phyloP scores from a whole-genome alignment of 2,888 invertebrate genomes.

The Rhingia campestris region DNA sequence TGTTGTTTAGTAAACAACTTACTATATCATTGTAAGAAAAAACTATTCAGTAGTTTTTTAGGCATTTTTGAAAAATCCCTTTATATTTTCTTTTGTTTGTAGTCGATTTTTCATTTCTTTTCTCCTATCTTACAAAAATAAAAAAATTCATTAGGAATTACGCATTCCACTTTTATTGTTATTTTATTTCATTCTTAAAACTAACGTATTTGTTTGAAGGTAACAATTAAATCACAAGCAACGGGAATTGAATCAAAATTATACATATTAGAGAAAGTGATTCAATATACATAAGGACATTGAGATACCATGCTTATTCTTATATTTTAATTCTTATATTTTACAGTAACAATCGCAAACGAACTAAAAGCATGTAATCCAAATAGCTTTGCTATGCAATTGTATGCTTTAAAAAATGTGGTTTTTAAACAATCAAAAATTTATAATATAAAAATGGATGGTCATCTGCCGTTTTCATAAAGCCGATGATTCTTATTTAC shows the following conservation, averaged over 20 bases:
- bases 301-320: constrained; percentile 39
- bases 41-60: no score
- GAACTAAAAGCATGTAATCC: background rate
- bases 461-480: background rate
- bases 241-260: constrained; percentile 18
- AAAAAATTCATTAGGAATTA: background rate
- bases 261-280: constrained; percentile 17
- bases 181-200: constrained; percentile 62
- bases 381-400: background rate
- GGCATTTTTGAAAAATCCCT: no score
- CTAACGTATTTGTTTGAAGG: constrained; percentile 61
- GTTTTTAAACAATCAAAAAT: no score
- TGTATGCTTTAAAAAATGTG: background rate
- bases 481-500: constrained; percentile 35
- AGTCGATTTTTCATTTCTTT: no score
- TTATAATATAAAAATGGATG: background rate
- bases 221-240: constrained; percentile 69
- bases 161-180: constrained; percentile 1
- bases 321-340: no score
- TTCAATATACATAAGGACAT: constrained; percentile 26
- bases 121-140: no score
- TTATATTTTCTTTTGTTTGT: no score
- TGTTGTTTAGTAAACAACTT: no score
- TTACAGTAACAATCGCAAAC: background rate
- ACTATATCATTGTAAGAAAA: no score